Percentiles rank a stretch among this genome's conserved stretches.
Conservation (phyloP, 1,140 invertebrate species). For the Stegodyphus dumicola region DNA sequence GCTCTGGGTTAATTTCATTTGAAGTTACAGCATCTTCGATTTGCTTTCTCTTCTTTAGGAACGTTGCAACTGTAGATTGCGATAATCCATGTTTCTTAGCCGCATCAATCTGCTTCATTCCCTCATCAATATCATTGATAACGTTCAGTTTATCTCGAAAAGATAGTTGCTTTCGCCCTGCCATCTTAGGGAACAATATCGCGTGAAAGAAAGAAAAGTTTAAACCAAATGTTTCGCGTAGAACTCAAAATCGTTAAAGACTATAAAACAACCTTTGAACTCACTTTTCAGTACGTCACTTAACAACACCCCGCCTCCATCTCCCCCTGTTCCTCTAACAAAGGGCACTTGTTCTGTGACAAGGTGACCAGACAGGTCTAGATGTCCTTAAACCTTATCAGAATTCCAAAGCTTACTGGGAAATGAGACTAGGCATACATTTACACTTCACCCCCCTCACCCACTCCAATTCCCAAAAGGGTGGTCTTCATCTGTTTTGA, state of each 20-base stretch:
- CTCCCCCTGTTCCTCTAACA: conserved; percentile 2
- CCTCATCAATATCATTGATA: neutral
- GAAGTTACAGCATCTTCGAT: conserved; percentile 13
- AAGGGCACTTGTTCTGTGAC: neutral
- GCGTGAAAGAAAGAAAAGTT: too few relatives aligned
- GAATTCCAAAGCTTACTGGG: neutral
- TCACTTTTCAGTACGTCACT: conserved; percentile 1
- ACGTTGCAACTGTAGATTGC: neutral
- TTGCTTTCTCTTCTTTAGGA: conserved; percentile 1
- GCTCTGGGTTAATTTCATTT: conserved; percentile 7
- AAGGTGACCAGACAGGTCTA: neutral
- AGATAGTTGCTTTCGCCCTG: conserved; percentile 12
- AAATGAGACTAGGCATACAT: conserved; percentile 2
- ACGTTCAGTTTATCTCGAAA: conserved; percentile 13
- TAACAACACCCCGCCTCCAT: neutral
- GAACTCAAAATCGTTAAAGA: neutral
- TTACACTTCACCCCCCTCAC: conserved; percentile 1
- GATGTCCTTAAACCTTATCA: conserved; percentile 2
- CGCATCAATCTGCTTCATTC: neutral
- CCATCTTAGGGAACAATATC: neutral
- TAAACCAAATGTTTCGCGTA: too few relatives aligned
- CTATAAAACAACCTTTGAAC: conserved; percentile 1
- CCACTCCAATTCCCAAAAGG: neutral
- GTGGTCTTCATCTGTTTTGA: conserved; percentile 2
- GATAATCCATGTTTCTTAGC: neutral